Percentiles rank a stretch among this genome's conserved stretches.
Evolutionary conservation across 1,140 invertebrate species (phyloP).

Genomic region (Halesus radiatus): DNA sequence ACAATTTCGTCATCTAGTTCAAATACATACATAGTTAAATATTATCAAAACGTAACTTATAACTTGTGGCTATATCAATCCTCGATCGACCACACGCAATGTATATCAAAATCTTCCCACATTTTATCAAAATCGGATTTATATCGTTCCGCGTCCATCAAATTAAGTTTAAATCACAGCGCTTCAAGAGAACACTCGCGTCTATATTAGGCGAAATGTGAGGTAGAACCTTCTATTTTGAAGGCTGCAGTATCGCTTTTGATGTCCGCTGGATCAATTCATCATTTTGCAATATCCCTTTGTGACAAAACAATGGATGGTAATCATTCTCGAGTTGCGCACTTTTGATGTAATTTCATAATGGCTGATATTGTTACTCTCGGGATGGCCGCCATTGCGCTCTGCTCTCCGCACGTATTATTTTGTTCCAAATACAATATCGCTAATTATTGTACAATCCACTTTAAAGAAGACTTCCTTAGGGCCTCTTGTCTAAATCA

Average conservation of each 20-base stretch:
- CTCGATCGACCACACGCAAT: neutral
- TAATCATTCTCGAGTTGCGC: conserved; percentile 17
- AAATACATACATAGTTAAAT: no score
- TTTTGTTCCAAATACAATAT: neutral
- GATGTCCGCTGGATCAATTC: conserved; percentile 1
- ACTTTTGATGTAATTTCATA: conserved; percentile 24
- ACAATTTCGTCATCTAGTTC: no score
- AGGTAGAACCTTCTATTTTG: neutral
- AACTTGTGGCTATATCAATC: neutral
- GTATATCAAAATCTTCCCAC: no score
- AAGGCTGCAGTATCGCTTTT: neutral
- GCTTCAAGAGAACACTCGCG: no score
- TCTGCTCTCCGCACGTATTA: conserved; percentile 12
- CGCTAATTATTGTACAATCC: no score
- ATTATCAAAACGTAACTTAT: no score
- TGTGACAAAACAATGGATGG: conserved; percentile 27
- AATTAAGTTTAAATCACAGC: no score
- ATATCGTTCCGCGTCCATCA: no score
- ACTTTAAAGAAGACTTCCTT: no score
- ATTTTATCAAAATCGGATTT: no score
- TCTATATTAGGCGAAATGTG: no score
- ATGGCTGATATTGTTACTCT: conserved; percentile 2
- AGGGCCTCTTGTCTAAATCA: no score
- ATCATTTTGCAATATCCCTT: conserved; percentile 20
- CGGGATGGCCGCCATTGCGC: conserved; percentile 2